Percentiles rank a stretch among this genome's conserved stretches.
These are phyloP conservation scores for Benitochromis conjunctus DNA, from an alignment of 2,113 vertebrate species.

Conservation along the genomic window DNA sequence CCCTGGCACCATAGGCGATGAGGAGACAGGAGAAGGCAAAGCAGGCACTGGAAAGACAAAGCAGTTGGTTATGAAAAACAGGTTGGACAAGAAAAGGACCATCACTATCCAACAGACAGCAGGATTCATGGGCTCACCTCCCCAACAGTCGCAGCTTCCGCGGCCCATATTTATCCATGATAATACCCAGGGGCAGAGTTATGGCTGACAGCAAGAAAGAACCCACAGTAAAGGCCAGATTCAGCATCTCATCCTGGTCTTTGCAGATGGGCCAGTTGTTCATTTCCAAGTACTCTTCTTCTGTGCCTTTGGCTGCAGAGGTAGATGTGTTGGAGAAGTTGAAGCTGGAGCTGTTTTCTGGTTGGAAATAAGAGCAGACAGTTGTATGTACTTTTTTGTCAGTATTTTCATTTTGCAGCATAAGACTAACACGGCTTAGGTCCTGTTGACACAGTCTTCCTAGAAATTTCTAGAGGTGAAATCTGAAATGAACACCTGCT, in stretches of 20 bases:
- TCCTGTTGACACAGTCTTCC: background rate
- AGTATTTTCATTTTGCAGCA: background rate
- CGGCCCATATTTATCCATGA: slow-evolving; percentile 98
- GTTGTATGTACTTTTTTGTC: fast-evolving
- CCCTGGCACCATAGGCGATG: slow-evolving; percentile 91
- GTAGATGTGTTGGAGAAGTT: slow-evolving; percentile 38
- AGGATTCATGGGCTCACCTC: slow-evolving; percentile 73
- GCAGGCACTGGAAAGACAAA: slow-evolving; percentile 78
- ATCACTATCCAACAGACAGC: no score
- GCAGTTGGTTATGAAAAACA: background rate
- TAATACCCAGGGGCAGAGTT: slow-evolving; percentile 91
- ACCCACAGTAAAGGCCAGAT: slow-evolving; percentile 95
- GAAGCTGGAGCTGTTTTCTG: slow-evolving; percentile 59
- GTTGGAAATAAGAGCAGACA: background rate
- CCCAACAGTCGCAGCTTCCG: slow-evolving; percentile 91
- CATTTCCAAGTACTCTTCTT: slow-evolving; percentile 67
- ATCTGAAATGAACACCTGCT: background rate
- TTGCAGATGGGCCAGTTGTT: slow-evolving; percentile 91
- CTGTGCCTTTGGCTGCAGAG: background rate
- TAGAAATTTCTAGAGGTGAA: background rate
- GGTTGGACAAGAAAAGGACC: background rate
- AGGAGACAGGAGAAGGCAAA: slow-evolving; percentile 92
- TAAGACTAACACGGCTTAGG: background rate
- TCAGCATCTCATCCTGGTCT: slow-evolving; percentile 95
- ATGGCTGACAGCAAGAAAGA: slow-evolving; percentile 97